Conservation (phyloP, 2,113 vertebrate species). For the Grallaria varia region DNA sequence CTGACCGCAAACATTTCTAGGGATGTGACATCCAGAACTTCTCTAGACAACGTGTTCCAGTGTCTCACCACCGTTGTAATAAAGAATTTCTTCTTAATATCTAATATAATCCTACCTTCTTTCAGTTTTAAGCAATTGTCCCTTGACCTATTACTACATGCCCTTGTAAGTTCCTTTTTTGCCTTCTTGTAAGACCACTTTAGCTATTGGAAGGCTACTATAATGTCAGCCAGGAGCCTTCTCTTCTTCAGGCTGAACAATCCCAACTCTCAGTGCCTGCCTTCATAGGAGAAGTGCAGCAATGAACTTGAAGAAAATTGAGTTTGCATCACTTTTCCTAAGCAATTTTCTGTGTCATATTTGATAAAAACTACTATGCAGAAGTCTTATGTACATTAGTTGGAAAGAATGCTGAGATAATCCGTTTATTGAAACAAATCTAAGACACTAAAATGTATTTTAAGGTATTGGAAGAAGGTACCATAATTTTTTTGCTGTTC, state of each 20-base stretch:
- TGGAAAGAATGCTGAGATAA: neutral
- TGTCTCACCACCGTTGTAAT: neutral
- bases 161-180: neutral
- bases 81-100: neutral
- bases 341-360: neutral
- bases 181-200: neutral
- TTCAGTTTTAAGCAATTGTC: neutral
- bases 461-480: neutral
- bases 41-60: neutral
- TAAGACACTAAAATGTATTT: neutral
- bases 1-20: neutral
- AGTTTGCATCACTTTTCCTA: neutral
- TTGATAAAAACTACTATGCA: neutral
- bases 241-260: neutral
- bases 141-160: neutral
- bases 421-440: neutral
- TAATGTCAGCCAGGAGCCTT: neutral
- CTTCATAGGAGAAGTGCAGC: neutral
- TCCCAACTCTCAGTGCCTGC: neutral
- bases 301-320: neutral
- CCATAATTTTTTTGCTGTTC: neutral
- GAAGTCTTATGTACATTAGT: neutral
- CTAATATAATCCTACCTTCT: neutral
- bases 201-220: too few species aligned
- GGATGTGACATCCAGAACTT: neutral